Conservation (phyloP, 2,888 invertebrate species). For the Stenodera caucasica region DNA sequence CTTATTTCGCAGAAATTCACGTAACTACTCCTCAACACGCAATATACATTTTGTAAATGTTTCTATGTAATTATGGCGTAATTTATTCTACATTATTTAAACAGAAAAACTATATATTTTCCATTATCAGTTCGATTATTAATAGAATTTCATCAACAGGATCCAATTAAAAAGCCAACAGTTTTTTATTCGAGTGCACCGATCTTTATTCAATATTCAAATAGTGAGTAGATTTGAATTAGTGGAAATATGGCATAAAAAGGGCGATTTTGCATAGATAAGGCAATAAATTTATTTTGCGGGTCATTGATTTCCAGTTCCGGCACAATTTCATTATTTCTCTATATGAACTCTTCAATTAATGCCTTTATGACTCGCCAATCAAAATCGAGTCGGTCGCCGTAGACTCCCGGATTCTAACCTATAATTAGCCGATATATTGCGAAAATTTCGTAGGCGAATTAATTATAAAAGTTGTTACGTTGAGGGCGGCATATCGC, state of each 20-base stretch:
- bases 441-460: background rate
- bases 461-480: background rate
- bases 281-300: constrained; percentile 34
- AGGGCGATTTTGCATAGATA: constrained; percentile 33
- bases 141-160: too few species aligned
- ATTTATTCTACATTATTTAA: constrained; percentile 24
- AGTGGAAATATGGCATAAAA: constrained; percentile 16
- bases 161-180: too few species aligned
- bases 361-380: too few species aligned
- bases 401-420: too few species aligned
- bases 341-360: too few species aligned
- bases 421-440: too few species aligned
- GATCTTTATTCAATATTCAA: too few species aligned
- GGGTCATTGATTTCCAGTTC: constrained; percentile 34
- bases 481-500: background rate
- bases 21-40: constrained; percentile 32
- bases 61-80: constrained; percentile 32
- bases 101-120: too few species aligned
- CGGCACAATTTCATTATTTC: constrained; percentile 16
- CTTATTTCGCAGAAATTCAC: constrained; percentile 31
- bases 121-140: too few species aligned
- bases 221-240: too few species aligned
- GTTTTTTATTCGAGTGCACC: too few species aligned
- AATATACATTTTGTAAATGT: constrained; percentile 33
- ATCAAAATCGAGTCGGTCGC: too few species aligned